phyloP scores from a whole-genome alignment of 2,113 vertebrate genomes.

The Rutilus rutilus region DNA sequence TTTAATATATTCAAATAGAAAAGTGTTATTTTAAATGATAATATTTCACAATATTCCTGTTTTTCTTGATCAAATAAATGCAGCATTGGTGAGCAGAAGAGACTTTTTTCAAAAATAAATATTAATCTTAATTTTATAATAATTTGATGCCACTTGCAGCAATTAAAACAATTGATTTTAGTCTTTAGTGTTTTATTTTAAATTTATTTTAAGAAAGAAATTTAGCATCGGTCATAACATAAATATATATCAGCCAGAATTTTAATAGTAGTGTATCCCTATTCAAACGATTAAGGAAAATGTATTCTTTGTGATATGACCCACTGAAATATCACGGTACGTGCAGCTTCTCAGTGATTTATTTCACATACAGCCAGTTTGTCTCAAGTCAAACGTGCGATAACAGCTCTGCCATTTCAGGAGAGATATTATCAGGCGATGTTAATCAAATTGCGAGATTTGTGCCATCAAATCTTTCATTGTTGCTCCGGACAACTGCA shows the following conservation, averaged over 20 bases:
- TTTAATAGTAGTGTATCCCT: background rate
- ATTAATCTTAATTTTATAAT: background rate
- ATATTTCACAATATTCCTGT: background rate
- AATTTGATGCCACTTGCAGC: background rate
- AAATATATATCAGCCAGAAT: background rate
- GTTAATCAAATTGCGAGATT: slow-evolving; percentile 15
- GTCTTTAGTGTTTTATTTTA: background rate
- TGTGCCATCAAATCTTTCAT: background rate
- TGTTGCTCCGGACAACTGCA: background rate
- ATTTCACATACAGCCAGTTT: background rate
- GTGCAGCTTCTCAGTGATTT: background rate
- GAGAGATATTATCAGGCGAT: background rate
- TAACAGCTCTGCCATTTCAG: background rate
- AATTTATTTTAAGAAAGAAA: background rate
- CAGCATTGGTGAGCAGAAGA: too few species aligned
- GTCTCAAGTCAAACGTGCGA: background rate
- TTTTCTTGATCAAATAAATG: background rate
- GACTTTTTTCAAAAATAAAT: too few species aligned
- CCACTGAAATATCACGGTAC: background rate
- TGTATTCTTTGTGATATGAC: background rate
- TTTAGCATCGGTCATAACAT: background rate
- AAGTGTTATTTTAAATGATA: background rate
- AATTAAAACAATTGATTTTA: background rate
- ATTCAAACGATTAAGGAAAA: background rate
- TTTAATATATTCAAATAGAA: background rate